Percentiles rank a stretch among this genome's conserved stretches.
These are phyloP conservation scores for Dipodomys stephensi DNA, from an alignment of 2,113 vertebrate species.

Conservation along the genomic window DNA sequence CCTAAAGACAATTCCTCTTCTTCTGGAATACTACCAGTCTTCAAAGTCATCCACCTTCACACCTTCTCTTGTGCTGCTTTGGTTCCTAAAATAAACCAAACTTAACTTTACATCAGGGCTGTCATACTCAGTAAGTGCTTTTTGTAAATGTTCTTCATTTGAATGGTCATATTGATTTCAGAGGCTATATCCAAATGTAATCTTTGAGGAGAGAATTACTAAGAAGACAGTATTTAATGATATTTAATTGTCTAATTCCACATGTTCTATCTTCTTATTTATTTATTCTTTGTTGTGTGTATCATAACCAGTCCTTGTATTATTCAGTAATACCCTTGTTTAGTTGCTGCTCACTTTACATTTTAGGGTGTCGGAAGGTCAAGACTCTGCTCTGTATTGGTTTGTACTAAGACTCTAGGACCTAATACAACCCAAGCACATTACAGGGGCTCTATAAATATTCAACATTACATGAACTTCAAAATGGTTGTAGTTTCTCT, in stretches of 20 bases:
- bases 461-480: neutral
- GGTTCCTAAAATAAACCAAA: neutral
- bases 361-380: neutral
- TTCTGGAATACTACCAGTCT: neutral
- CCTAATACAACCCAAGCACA: neutral
- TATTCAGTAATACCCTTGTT: neutral
- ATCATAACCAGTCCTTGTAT: neutral
- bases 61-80: neutral
- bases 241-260: neutral
- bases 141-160: neutral
- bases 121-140: neutral
- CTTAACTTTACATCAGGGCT: neutral
- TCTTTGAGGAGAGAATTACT: constrained; percentile 6
- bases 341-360: constrained; percentile 7
- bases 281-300: constrained; percentile 5
- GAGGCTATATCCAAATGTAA: neutral
- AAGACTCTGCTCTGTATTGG: neutral
- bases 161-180: neutral
- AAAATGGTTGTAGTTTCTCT: constrained; percentile 19
- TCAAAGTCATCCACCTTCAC: neutral
- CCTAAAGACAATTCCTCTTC: neutral
- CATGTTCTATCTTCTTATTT: neutral
- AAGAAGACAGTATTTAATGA: neutral
- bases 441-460: neutral
- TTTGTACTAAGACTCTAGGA: neutral